A percentile compares a stretch with the other conserved stretches of the same genome.
These are phyloP conservation scores for Synaphobranchus kaupii DNA, from an alignment of 2,797 vertebrate species.

Conservation along the genomic window DNA sequence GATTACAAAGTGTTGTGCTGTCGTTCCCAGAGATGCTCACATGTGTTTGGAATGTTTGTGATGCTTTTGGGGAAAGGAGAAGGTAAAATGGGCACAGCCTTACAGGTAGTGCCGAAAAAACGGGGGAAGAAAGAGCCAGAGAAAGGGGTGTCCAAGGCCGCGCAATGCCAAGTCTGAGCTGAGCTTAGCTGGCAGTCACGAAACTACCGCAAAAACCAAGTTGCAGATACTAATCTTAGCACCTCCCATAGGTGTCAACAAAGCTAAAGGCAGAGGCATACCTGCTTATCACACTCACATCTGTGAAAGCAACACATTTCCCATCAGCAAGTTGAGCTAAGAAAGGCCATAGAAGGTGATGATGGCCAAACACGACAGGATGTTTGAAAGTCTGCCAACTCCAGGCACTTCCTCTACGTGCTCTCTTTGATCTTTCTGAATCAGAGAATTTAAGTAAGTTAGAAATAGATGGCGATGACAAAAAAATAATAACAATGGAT, in stretches of 20 bases:
- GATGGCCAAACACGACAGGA: not conserved
- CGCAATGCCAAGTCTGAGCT: not conserved
- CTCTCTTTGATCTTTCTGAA: not conserved
- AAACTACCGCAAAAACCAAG: not conserved
- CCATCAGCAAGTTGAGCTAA: slow-evolving; percentile 9
- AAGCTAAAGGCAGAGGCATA: not conserved
- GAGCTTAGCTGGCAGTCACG: not conserved
- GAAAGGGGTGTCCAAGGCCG: too few species aligned
- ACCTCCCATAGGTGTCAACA: not conserved
- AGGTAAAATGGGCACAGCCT: too few species aligned
- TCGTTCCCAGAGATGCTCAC: too few species aligned
- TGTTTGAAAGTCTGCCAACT: not conserved
- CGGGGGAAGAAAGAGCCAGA: too few species aligned
- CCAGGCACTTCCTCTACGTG: not conserved
- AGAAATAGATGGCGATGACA: not conserved
- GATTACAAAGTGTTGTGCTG: too few species aligned
- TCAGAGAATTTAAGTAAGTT: not conserved
- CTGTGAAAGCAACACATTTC: not conserved
- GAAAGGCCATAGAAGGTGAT: slow-evolving; percentile 3
- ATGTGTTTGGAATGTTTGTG: too few species aligned
- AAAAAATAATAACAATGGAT: not conserved
- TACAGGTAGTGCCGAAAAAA: too few species aligned
- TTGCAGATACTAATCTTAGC: not conserved
- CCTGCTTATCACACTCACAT: not conserved
- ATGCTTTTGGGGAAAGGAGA: too few species aligned